Conservation (phyloP, 2,113 vertebrate species). For the Elaphurus davidianus region DNA sequence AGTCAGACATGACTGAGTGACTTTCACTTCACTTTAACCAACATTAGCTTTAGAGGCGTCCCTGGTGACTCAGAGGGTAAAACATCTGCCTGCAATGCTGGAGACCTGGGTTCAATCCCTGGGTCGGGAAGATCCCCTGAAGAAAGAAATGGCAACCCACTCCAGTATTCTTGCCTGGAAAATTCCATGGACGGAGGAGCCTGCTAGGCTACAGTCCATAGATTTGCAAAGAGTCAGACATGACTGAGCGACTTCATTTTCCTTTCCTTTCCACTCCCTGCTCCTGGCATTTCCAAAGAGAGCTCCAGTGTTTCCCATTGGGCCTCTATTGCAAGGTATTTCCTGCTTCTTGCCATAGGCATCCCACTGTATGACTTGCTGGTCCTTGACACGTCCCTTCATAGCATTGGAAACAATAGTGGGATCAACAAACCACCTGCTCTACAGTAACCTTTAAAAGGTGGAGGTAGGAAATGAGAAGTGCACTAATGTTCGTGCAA, state of each 20-base stretch:
- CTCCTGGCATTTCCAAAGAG: neutral
- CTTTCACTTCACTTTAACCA: neutral
- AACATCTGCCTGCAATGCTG: neutral
- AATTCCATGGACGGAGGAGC: neutral
- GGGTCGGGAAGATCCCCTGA: neutral
- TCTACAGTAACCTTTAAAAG: neutral
- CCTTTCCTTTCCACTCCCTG: neutral
- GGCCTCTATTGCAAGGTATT: neutral
- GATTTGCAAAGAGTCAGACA: neutral
- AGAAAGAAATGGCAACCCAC: neutral
- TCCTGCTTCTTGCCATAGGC: neutral
- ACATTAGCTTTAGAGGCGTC: neutral
- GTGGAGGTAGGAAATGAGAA: neutral
- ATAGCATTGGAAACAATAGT: neutral
- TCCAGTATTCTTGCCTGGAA: neutral
- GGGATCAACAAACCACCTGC: neutral
- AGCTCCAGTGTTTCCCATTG: no score
- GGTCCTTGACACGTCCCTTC: neutral
- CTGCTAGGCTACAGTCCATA: neutral
- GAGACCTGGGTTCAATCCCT: neutral
- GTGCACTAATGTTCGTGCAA: neutral
- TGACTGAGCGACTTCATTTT: neutral
- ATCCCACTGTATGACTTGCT: neutral
- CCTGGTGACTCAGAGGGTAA: neutral
- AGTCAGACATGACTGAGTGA: neutral